Percentiles rank a stretch among this genome's conserved stretches.
Conservation (phyloP, 2,113 vertebrate species). For the Bothrops jararaca region DNA sequence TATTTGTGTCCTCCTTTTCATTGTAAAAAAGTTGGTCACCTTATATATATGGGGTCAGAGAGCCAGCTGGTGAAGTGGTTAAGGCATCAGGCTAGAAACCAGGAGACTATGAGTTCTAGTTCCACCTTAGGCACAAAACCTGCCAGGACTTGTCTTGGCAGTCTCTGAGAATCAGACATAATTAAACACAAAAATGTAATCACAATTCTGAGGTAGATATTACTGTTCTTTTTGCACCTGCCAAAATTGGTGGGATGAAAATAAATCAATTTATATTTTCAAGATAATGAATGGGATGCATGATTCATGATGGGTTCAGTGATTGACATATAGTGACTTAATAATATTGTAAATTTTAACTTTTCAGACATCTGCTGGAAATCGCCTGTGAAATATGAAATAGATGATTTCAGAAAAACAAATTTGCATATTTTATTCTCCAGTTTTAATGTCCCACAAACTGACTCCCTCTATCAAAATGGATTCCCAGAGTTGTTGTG, state of each 20-base stretch:
- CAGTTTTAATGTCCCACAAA: neutral
- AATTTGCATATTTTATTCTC: neutral
- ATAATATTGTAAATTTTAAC: neutral
- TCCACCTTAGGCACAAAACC: neutral
- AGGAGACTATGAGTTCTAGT: neutral
- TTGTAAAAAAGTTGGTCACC: no score
- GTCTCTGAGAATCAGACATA: neutral
- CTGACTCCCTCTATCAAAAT: neutral
- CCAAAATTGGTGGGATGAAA: neutral
- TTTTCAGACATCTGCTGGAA: neutral
- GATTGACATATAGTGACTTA: neutral
- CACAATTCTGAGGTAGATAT: neutral
- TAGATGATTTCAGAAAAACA: neutral
- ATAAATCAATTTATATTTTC: neutral
- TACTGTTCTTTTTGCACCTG: neutral
- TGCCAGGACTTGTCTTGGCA: neutral
- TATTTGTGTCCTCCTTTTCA: no score
- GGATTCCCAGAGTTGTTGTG: neutral
- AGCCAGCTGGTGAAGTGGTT: neutral
- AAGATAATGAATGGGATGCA: neutral
- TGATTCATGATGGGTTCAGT: neutral
- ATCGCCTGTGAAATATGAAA: neutral
- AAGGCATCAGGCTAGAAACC: neutral
- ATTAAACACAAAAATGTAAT: neutral
- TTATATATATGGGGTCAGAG: neutral